A percentile compares a stretch with the other conserved stretches of the same genome.
Evolutionary conservation across 2,888 invertebrate species (phyloP).

Genomic region (Rotaria macrura): DNA sequence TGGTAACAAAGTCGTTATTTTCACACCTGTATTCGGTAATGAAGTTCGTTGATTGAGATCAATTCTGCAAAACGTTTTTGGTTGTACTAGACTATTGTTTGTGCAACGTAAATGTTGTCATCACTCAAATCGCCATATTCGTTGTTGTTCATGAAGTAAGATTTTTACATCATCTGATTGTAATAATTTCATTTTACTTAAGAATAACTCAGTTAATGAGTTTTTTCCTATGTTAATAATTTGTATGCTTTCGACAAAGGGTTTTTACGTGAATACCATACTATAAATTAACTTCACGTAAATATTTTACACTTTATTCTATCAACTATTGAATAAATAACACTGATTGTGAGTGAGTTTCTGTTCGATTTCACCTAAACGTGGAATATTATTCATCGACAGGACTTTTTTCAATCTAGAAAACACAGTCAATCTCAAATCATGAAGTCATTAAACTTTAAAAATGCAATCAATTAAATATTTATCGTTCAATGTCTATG

Average conservation of each 20-base stretch:
- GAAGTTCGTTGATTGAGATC: not conserved
- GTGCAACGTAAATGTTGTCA: not conserved
- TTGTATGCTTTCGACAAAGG: not conserved
- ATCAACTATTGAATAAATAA: not conserved
- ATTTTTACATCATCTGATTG: not conserved
- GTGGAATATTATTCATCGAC: too few species aligned
- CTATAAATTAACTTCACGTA: not conserved
- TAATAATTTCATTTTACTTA: not conserved
- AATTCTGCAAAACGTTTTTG: not conserved
- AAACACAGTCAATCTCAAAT: too few species aligned
- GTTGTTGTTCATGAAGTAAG: not conserved
- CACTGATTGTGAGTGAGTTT: not conserved
- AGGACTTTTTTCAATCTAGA: too few species aligned
- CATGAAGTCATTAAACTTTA: not conserved
- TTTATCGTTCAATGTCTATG: not conserved
- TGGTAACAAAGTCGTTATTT: not conserved
- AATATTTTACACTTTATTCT: not conserved
- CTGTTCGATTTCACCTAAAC: not conserved
- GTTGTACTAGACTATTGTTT: not conserved
- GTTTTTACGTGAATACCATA: not conserved
- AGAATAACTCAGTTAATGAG: too few species aligned
- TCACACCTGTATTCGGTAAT: not conserved
- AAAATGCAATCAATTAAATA: too few species aligned
- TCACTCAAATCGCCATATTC: not conserved
- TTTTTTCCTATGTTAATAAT: not conserved